phyloP scores from a whole-genome alignment of 2,113 vertebrate species.

The Kryptolebias marmoratus region DNA sequence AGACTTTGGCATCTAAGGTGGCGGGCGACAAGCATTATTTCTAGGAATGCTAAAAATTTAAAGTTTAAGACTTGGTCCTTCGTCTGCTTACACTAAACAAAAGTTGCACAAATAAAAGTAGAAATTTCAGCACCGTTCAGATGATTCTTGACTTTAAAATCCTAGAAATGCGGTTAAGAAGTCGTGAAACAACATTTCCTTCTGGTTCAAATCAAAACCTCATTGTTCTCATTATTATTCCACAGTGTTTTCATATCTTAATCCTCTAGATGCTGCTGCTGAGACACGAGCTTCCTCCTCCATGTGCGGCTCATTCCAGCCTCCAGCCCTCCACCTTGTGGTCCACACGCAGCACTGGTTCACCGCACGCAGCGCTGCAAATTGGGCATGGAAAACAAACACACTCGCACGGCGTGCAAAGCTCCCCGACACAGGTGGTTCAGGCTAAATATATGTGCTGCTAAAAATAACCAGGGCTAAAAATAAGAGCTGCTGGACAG shows the following conservation, averaged over 20 bases:
- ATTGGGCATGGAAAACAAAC: conserved; percentile 79
- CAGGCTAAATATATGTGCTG: conserved; percentile 71
- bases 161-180: no score
- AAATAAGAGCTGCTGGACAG: conserved; percentile 41
- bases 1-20: no score
- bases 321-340: conserved; percentile 81
- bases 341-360: conserved; percentile 64
- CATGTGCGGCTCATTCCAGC: conserved; percentile 38
- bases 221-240: no score
- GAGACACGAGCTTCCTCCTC: conserved; percentile 4
- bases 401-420: conserved; percentile 49
- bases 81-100: no score
- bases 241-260: background rate
- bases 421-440: conserved; percentile 69
- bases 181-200: no score
- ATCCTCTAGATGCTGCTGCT: conserved; percentile 20
- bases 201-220: no score
- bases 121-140: no score
- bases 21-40: no score
- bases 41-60: no score
- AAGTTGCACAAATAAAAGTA: no score
- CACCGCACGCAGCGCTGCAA: conserved; percentile 64
- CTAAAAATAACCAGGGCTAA: conserved; percentile 78
- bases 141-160: no score
- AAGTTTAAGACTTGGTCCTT: no score